Percentiles rank a stretch among this genome's conserved stretches.
phyloP scores from a whole-genome alignment of 64 coral and sea anemone species.

The Pocillopora damicornis region DNA sequence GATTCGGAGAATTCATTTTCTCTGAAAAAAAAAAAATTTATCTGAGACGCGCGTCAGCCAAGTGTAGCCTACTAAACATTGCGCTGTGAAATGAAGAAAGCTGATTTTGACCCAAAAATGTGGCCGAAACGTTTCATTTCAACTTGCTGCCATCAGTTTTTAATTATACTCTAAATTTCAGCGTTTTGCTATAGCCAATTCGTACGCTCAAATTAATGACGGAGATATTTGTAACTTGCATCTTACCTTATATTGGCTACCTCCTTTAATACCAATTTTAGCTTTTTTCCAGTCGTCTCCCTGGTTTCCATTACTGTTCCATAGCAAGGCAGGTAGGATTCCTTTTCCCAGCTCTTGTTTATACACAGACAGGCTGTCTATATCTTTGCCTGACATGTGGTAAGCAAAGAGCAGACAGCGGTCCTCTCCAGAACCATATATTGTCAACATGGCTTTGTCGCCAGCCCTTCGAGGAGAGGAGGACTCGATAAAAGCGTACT shows the following conservation, averaged over 20 bases:
- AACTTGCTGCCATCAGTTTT: no score
- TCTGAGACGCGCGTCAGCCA: no score
- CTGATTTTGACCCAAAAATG: no score
- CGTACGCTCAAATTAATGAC: no score
- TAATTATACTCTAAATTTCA: no score
- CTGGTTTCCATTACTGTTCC: conserved; percentile 26
- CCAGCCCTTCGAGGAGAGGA: conserved; percentile 33
- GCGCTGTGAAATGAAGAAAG: no score
- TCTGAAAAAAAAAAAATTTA: not conserved
- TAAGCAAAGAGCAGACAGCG: conserved; percentile 37
- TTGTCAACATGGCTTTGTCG: conserved; percentile 41
- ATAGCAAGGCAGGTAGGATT: conserved; percentile 11
- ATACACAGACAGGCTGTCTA: conserved; percentile 43
- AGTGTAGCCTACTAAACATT: no score
- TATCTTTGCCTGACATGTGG: conserved; percentile 40
- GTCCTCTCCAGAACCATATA: conserved; percentile 27
- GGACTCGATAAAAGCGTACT: conserved; percentile 41
- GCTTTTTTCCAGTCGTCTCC: not conserved
- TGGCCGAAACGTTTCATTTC: no score
- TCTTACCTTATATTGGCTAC: conserved; percentile 35
- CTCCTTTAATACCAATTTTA: conserved; percentile 15
- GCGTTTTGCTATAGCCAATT: no score
- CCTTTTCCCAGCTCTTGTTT: conserved; percentile 34
- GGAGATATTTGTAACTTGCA: no score
- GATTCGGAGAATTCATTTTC: not conserved